These are phyloP conservation scores for Pseudobourletiella spinata DNA, from an alignment of 1,140 invertebrate genomes.

Conservation along the genomic window DNA sequence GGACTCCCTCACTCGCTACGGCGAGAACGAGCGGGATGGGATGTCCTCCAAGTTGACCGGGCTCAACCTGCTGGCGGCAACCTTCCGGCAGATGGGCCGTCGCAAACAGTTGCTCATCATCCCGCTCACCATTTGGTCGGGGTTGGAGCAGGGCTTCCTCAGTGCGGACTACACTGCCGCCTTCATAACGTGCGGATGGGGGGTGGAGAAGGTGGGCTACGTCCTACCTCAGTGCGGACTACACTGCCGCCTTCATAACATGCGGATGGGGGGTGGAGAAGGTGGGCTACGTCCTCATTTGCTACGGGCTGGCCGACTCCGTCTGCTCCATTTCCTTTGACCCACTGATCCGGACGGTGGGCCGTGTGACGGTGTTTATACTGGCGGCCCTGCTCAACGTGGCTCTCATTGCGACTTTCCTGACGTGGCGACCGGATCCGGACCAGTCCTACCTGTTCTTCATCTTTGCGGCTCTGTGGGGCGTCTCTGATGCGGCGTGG, in stretches of 20 bases:
- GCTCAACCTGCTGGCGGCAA: constrained; percentile 75
- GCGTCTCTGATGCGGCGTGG: constrained; percentile 93
- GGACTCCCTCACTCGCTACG: constrained; percentile 49
- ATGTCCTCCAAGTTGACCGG: not conserved
- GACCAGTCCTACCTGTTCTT: constrained; percentile 73
- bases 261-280: constrained; percentile 82
- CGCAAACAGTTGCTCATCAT: constrained; percentile 73
- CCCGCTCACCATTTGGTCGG: constrained; percentile 91
- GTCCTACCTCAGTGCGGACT: not conserved
- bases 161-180: constrained; percentile 7
- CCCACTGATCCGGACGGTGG: constrained; percentile 82
- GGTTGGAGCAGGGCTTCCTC: constrained; percentile 81
- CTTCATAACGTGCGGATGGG: constrained; percentile 70
- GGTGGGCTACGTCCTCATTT: constrained; percentile 92
- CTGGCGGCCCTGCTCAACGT: constrained; percentile 67
- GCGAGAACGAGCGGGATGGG: constrained; percentile 47
- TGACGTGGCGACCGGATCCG: constrained; percentile 79
- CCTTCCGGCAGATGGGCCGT: constrained; percentile 79
- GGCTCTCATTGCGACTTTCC: constrained; percentile 44
- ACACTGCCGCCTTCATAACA: constrained; percentile 47
- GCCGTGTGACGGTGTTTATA: constrained; percentile 74
- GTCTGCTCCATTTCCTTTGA: constrained; percentile 80
- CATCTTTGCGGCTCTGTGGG: constrained; percentile 65
- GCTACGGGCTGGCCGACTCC: constrained; percentile 77
- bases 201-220: constrained; percentile 39